Conservation (phyloP, 2,797 vertebrate genomes). For the Thaleichthys pacificus region DNA sequence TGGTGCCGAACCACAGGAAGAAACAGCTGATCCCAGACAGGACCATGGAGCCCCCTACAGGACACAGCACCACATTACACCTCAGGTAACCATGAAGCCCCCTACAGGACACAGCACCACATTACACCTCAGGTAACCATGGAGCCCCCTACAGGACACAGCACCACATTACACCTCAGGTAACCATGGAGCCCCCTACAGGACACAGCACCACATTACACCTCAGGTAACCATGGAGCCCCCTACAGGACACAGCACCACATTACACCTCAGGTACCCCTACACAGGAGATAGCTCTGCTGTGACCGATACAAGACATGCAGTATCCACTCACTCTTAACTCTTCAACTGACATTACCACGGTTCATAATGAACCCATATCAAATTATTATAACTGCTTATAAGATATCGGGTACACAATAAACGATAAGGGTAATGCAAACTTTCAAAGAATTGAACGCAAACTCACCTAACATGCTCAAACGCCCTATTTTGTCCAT, state of each 20-base stretch:
- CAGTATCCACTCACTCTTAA: not conserved
- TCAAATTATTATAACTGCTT: not conserved
- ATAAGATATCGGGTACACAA: not conserved
- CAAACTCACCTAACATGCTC: constrained; percentile 89
- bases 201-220: not conserved
- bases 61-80: constrained; percentile 8
- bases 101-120: not conserved
- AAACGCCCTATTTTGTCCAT: constrained; percentile 98
- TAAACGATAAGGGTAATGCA: too few species aligned
- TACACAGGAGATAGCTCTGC: not conserved
- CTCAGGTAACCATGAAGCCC: not conserved
- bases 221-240: not conserved
- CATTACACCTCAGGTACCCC: not conserved
- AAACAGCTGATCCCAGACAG: constrained; percentile 98
- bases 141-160: not conserved
- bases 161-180: not conserved
- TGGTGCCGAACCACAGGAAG: constrained; percentile 97
- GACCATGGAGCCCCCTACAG: constrained; percentile 94
- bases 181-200: not conserved
- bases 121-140: not conserved
- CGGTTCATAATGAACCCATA: not conserved
- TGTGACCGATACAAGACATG: not conserved
- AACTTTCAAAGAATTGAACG: too few species aligned
- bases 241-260: not conserved
- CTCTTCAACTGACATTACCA: not conserved